These are phyloP conservation scores for Mesitornis unicolor DNA, from an alignment of 2,113 vertebrate genomes.

Conservation along the genomic window DNA sequence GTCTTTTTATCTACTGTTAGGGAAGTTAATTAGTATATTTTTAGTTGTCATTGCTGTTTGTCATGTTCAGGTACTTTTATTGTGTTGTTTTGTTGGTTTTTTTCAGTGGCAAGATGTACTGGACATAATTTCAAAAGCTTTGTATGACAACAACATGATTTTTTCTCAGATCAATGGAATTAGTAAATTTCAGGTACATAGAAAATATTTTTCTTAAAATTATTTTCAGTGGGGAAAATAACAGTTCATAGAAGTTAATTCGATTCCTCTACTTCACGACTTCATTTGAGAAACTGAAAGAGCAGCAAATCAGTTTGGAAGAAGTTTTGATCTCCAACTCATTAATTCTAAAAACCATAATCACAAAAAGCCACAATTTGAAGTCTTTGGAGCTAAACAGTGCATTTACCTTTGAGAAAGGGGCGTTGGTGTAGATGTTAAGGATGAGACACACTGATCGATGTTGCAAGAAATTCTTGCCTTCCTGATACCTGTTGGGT, in stretches of 20 bases:
- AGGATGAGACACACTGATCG: background rate
- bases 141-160: slow-evolving; percentile 94
- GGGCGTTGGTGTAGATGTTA: background rate
- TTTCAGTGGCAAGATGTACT: slow-evolving; percentile 94
- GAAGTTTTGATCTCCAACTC: background rate
- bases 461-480: background rate
- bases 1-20: background rate
- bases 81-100: background rate
- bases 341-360: background rate
- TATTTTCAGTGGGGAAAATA: background rate
- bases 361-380: background rate
- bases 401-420: background rate
- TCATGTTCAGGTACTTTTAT: slow-evolving; percentile 12
- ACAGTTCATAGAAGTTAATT: background rate
- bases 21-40: background rate
- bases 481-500: background rate
- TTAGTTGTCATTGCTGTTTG: background rate
- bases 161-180: slow-evolving; percentile 97
- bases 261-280: background rate
- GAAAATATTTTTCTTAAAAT: background rate
- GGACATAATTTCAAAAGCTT: slow-evolving; percentile 97
- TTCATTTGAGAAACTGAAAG: background rate
- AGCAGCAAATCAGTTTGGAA: background rate
- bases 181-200: slow-evolving; percentile 92
- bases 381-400: background rate